Evolutionary conservation across 2,113 vertebrate species (phyloP).

Genomic region (Lutjanus erythropterus): DNA sequence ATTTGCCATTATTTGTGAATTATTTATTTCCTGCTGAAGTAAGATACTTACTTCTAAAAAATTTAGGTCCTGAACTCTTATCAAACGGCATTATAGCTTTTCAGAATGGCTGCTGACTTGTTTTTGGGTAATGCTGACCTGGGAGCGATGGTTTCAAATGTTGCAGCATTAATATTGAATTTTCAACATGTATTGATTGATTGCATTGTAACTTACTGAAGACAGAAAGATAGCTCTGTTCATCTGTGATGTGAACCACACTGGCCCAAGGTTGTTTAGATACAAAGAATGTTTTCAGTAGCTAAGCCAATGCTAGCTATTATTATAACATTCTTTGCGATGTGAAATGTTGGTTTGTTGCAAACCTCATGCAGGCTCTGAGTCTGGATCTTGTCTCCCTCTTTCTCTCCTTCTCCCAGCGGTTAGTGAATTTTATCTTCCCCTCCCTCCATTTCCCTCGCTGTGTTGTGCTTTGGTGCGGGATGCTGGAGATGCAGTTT

Average conservation of each 20-base stretch:
- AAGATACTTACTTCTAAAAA: not conserved
- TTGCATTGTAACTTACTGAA: not conserved
- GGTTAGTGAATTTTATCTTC: slow-evolving; percentile 43
- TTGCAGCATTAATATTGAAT: not conserved
- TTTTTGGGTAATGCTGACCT: not conserved
- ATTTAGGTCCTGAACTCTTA: not conserved
- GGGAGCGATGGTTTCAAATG: not conserved
- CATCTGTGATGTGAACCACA: not conserved
- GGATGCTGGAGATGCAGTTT: slow-evolving; percentile 54
- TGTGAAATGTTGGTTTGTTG: slow-evolving; percentile 20
- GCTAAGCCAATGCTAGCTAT: not conserved
- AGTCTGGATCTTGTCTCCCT: slow-evolving; percentile 19
- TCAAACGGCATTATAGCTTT: not conserved
- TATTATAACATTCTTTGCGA: slow-evolving; percentile 12
- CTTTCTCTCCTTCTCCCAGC: slow-evolving; percentile 32
- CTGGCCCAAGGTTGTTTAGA: slow-evolving; percentile 40
- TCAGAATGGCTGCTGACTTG: not conserved
- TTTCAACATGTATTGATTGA: not conserved
- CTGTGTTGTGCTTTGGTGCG: slow-evolving; percentile 27
- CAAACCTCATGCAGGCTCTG: not conserved
- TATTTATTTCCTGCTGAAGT: not conserved
- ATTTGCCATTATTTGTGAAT: not conserved
- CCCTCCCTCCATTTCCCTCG: slow-evolving; percentile 49
- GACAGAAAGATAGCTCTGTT: not conserved
- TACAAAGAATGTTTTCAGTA: slow-evolving; percentile 12